Evolutionary conservation across 2,113 vertebrate genomes (phyloP).

Genomic region (Apistogramma diplotaenia): DNA sequence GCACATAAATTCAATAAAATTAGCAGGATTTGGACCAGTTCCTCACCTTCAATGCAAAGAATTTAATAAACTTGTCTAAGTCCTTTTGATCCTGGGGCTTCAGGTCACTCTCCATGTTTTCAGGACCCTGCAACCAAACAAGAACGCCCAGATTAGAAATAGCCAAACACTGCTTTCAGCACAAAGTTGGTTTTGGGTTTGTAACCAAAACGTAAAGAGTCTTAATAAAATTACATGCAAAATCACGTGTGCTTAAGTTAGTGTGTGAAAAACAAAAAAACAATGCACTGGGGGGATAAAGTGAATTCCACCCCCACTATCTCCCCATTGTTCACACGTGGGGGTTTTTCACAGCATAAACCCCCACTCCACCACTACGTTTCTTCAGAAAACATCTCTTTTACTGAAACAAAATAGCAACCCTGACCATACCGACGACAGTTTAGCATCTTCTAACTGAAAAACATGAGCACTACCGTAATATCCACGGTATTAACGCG

Average conservation of each 20-base stretch:
- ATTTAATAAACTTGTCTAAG: constrained; percentile 99
- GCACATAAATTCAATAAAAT: not conserved
- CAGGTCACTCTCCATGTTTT: constrained; percentile 95
- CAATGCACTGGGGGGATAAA: not conserved
- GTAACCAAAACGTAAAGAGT: not conserved
- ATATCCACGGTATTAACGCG: not conserved
- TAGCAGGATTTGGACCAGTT: not conserved
- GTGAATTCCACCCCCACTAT: not conserved
- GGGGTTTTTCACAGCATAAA: not conserved
- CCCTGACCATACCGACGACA: not conserved
- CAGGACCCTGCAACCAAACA: constrained; percentile 71
- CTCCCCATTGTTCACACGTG: not conserved
- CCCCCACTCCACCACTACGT: not conserved
- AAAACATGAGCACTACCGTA: fast-evolving
- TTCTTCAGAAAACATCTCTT: not conserved
- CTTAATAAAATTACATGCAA: not conserved
- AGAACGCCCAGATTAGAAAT: not conserved
- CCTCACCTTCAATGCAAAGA: constrained; percentile 96
- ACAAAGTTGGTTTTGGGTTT: not conserved
- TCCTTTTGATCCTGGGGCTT: constrained; percentile 98
- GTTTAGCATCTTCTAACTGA: not conserved
- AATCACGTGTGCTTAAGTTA: not conserved
- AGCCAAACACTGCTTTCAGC: not conserved
- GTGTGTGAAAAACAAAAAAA: not conserved
- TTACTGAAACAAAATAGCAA: not conserved